phyloP scores from a whole-genome alignment of 2,888 invertebrate genomes.

The Plebejus anna region DNA sequence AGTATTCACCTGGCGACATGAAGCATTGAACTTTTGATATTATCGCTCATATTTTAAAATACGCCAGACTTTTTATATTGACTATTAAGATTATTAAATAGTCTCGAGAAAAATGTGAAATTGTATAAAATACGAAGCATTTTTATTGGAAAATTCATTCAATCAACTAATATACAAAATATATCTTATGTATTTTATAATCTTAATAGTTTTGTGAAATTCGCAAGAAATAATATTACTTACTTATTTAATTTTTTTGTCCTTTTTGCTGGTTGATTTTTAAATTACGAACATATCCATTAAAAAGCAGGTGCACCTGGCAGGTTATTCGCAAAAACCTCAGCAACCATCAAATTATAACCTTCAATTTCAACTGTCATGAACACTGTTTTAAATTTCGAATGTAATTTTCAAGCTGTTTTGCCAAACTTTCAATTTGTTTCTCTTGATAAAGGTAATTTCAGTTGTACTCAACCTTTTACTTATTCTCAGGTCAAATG shows the following conservation, averaged over 20 bases:
- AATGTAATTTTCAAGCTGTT: background rate
- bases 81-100: background rate
- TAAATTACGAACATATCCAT: background rate
- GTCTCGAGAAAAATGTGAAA: background rate
- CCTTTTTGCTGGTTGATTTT: conserved; percentile 2
- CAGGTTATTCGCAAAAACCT: background rate
- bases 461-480: background rate
- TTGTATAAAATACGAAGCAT: too few species aligned
- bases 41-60: conserved; percentile 51
- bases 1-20: conserved; percentile 59
- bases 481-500: conserved; percentile 19
- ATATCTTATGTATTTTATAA: too few species aligned
- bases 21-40: conserved; percentile 60
- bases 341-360: background rate
- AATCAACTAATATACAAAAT: too few species aligned
- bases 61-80: background rate
- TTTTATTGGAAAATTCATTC: too few species aligned
- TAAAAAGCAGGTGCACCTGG: background rate
- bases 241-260: background rate
- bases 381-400: background rate
- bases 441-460: background rate
- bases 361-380: background rate
- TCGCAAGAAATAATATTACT: too few species aligned
- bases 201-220: too few species aligned
- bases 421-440: background rate